A percentile compares a stretch with the other conserved stretches of the same genome.
Conservation (phyloP, 2,888 invertebrate genomes). For the Blastobasis adustella region DNA sequence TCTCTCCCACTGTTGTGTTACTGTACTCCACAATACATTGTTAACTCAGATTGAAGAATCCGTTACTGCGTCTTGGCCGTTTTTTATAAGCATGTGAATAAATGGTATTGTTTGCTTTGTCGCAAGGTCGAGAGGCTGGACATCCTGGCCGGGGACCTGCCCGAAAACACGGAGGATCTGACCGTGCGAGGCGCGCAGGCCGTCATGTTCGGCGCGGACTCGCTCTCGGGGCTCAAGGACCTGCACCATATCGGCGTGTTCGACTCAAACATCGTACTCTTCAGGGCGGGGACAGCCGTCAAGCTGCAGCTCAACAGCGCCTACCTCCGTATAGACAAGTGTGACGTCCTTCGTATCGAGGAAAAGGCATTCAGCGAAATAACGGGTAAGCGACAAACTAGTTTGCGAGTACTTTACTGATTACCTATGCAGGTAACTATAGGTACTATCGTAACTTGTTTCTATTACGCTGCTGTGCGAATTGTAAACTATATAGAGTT, state of each 20-base stretch:
- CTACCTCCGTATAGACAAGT: slow-evolving; percentile 75
- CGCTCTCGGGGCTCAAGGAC: slow-evolving; percentile 72
- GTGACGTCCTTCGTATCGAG: slow-evolving; percentile 76
- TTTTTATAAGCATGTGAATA: too few relatives aligned
- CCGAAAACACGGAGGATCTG: slow-evolving; percentile 74
- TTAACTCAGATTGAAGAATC: too few relatives aligned
- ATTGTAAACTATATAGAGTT: too few relatives aligned
- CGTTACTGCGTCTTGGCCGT: too few relatives aligned
- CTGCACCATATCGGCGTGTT: slow-evolving; percentile 72
- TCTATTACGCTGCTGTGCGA: too few relatives aligned
- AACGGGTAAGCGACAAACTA: slow-evolving; percentile 47
- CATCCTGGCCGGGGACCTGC: slow-evolving; percentile 68
- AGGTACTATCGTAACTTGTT: too few relatives aligned
- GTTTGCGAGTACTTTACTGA: too few relatives aligned
- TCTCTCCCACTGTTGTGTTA: too few relatives aligned
- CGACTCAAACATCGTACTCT: slow-evolving; percentile 64
- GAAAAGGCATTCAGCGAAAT: slow-evolving; percentile 77
- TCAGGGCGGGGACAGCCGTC: slow-evolving; percentile 76
- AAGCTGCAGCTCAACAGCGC: slow-evolving; percentile 75
- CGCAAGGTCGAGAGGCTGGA: slow-evolving; percentile 51
- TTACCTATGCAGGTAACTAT: background rate
- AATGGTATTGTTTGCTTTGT: too few relatives aligned
- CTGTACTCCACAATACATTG: too few relatives aligned
- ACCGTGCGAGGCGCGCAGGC: slow-evolving; percentile 72
- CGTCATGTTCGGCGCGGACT: slow-evolving; percentile 70